Evolutionary conservation across 2,888 invertebrate species (phyloP).

Genomic region (Serripes groenlandicus): DNA sequence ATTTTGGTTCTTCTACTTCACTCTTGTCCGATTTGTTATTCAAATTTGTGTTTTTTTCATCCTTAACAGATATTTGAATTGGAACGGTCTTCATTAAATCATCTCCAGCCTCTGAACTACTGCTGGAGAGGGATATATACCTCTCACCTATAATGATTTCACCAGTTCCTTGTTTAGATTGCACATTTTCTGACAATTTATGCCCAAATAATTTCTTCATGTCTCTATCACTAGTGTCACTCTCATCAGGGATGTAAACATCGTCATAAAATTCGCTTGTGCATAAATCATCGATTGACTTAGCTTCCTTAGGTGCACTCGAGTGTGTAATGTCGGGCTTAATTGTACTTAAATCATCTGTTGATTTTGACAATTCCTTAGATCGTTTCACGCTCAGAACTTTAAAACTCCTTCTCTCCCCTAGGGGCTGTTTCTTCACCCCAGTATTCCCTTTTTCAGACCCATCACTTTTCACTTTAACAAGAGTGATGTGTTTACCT

Average conservation of each 20-base stretch:
- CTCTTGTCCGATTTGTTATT: not conserved
- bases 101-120: constrained; percentile 44
- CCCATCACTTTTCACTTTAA: constrained; percentile 38
- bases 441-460: constrained; percentile 5
- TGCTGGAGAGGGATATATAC: constrained; percentile 41
- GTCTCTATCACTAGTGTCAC: constrained; percentile 24
- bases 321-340: not conserved
- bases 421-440: not conserved
- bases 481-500: constrained; percentile 47
- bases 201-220: constrained; percentile 43
- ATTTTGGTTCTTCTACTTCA: not conserved
- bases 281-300: constrained; percentile 26
- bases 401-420: constrained; percentile 17
- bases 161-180: not conserved
- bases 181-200: constrained; percentile 2
- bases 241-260: constrained; percentile 23
- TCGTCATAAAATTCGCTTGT: constrained; percentile 16
- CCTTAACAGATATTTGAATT: not conserved
- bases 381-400: constrained; percentile 37
- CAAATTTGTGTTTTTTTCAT: not conserved
- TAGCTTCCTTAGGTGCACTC: constrained; percentile 15
- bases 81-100: constrained; percentile 25
- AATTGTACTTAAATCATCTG: constrained; percentile 27
- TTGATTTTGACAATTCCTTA: constrained; percentile 48
- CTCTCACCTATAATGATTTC: constrained; percentile 27